phyloP scores from a whole-genome alignment of 2,797 vertebrate genomes.

The Moxostoma hubbsi region DNA sequence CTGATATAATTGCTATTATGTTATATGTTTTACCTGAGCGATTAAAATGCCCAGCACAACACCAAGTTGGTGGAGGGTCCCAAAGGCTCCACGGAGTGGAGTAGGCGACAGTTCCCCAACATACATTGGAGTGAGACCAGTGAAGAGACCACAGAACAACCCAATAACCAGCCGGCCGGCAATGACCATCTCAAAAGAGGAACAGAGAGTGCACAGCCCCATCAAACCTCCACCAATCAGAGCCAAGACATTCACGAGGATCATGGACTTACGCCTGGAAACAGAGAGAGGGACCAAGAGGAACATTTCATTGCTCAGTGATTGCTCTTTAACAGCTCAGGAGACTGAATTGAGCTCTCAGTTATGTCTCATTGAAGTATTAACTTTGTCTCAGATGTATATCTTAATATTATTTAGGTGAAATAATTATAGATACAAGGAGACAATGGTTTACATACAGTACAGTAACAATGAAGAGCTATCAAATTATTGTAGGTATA shows the following conservation, averaged over 20 bases:
- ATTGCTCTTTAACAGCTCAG: too few relatives aligned
- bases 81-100: conserved; percentile 87
- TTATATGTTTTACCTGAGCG: conserved; percentile 82
- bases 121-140: conserved; percentile 95
- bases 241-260: conserved; percentile 86
- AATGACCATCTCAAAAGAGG: conserved; percentile 90
- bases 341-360: too few relatives aligned
- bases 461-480: too few relatives aligned
- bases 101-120: conserved; percentile 93
- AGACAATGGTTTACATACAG: too few relatives aligned
- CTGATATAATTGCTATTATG: background rate
- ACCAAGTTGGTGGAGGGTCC: conserved; percentile 93
- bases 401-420: too few relatives aligned
- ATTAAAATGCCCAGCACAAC: conserved; percentile 93
- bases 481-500: too few relatives aligned
- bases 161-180: conserved; percentile 88
- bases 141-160: conserved; percentile 91
- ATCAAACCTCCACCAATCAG: conserved; percentile 85
- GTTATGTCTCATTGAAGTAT: too few relatives aligned
- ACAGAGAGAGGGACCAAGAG: background rate
- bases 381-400: too few relatives aligned
- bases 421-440: too few relatives aligned
- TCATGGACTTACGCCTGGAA: conserved; percentile 87
- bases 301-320: too few relatives aligned
- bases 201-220: conserved; percentile 84